Percentiles rank a stretch among this genome's conserved stretches.
Conservation (phyloP, 2,888 invertebrate species). For the Apamea crenata region DNA sequence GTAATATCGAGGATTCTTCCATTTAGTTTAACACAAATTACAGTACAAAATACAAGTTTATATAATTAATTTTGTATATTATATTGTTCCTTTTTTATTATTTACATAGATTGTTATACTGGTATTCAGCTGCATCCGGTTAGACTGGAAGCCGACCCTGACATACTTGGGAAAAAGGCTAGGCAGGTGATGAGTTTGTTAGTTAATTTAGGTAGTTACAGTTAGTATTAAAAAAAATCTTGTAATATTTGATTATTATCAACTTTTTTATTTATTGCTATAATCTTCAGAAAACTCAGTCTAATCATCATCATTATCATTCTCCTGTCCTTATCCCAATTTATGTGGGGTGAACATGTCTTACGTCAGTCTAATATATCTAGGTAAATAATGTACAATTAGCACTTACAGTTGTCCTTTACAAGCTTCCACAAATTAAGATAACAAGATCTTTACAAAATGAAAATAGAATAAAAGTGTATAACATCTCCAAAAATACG, state of each 20-base stretch:
- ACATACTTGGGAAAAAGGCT: no score
- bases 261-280: background rate
- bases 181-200: background rate
- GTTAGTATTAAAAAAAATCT: background rate
- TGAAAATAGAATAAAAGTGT: background rate
- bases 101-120: background rate
- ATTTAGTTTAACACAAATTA: background rate
- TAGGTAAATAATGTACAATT: no score
- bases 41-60: no score
- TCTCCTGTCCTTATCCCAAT: no score
- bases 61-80: no score
- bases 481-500: constrained; percentile 1
- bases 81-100: background rate
- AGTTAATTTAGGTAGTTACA: background rate
- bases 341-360: no score
- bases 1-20: background rate
- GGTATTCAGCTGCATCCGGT: no score
- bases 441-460: background rate
- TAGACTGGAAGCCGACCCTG: no score
- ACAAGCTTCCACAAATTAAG: background rate
- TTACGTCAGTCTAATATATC: no score
- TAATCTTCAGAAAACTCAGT: no score
- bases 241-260: background rate
- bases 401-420: no score
- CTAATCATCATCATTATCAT: no score